Conservation (phyloP, 2,113 vertebrate genomes). For the Pituophis catenifer region DNA sequence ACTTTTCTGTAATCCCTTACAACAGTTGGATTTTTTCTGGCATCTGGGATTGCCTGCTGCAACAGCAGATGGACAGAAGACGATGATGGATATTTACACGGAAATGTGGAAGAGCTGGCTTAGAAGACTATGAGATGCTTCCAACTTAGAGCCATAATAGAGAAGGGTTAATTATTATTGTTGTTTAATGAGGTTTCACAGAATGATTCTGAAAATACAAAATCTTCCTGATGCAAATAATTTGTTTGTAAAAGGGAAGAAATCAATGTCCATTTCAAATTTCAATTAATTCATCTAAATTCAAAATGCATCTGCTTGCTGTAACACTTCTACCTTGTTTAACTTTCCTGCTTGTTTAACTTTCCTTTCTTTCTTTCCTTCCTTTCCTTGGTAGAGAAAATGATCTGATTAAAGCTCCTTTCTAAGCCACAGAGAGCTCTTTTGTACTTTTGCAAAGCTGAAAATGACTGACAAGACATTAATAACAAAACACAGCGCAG, state of each 20-base stretch:
- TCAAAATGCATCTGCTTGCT: conserved; percentile 55
- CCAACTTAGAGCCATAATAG: background rate
- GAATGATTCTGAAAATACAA: conserved; percentile 8
- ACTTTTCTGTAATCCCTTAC: background rate
- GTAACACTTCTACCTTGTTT: conserved; percentile 54
- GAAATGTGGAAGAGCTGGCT: background rate
- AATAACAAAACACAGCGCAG: conserved; percentile 41
- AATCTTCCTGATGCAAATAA: conserved; percentile 31
- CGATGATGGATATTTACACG: background rate
- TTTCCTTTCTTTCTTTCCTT: conserved; percentile 48
- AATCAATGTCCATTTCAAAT: conserved; percentile 63
- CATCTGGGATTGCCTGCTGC: background rate
- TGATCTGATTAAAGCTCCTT: conserved; percentile 62
- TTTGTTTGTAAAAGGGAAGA: conserved; percentile 33
- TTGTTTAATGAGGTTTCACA: background rate
- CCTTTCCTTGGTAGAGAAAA: conserved; percentile 45
- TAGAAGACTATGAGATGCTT: background rate
- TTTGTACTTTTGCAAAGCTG: conserved; percentile 45
- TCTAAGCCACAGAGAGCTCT: conserved; percentile 33
- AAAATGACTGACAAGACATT: conserved; percentile 49
- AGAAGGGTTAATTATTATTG: background rate
- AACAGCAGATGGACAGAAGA: background rate
- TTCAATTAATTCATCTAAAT: conserved; percentile 59
- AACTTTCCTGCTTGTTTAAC: conserved; percentile 44
- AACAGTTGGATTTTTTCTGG: background rate